Percentiles rank a stretch among this genome's conserved stretches.
Conservation (phyloP, 2,113 vertebrate genomes). For the Pollachius pollachius region DNA sequence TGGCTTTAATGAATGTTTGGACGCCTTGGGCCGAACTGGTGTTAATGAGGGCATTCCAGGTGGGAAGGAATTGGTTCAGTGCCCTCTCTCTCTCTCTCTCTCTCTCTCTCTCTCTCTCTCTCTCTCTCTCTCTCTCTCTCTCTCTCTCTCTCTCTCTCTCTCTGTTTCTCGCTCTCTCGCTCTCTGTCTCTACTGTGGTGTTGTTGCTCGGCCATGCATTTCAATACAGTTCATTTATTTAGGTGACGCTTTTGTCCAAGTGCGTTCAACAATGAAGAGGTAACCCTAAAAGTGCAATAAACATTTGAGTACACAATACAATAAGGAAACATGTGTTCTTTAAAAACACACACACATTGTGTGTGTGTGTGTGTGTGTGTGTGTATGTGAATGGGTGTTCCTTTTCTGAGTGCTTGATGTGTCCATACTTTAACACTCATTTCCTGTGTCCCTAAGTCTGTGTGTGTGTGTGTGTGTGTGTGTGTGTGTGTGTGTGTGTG, state of each 20-base stretch:
- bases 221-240: too few relatives aligned
- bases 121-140: slow-evolving; percentile 41
- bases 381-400: too few relatives aligned
- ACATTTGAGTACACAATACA: too few relatives aligned
- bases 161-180: too few relatives aligned
- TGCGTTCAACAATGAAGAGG: too few relatives aligned
- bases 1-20: slow-evolving; percentile 43
- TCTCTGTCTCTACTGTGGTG: too few relatives aligned
- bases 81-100: slow-evolving; percentile 37
- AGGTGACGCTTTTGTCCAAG: too few relatives aligned
- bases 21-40: slow-evolving; percentile 39
- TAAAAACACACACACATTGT: background rate
- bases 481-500: slow-evolving; percentile 1
- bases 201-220: too few relatives aligned
- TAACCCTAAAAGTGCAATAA: too few relatives aligned
- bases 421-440: background rate
- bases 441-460: background rate
- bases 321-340: too few relatives aligned
- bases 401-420: background rate
- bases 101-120: slow-evolving; percentile 8
- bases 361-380: background rate
- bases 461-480: slow-evolving; percentile 7
- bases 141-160: too few relatives aligned
- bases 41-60: slow-evolving; percentile 62
- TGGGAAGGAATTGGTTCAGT: slow-evolving; percentile 44